phyloP scores from a whole-genome alignment of 2,113 vertebrate genomes.

The Prinia subflava region DNA sequence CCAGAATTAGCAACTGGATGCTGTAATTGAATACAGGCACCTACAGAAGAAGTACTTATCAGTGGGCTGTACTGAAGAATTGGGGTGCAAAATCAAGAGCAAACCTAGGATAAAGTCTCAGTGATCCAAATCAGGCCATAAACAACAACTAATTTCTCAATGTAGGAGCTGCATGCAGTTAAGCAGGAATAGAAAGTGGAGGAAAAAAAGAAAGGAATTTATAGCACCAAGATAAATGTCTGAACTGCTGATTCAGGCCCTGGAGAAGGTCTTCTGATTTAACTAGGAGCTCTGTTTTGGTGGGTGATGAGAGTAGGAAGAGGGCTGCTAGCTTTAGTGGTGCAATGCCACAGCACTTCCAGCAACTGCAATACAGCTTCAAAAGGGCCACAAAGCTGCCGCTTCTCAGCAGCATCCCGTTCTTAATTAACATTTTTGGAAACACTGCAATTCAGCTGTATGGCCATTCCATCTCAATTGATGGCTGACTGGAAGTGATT shows the following conservation, averaged over 20 bases:
- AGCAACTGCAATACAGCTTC: neutral
- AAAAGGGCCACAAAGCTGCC: constrained; percentile 59
- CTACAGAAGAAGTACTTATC: neutral
- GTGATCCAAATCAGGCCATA: neutral
- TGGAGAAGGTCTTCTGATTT: neutral
- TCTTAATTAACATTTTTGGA: constrained; percentile 73
- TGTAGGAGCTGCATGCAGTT: neutral
- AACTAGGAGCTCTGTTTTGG: neutral
- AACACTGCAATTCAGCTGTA: constrained; percentile 66
- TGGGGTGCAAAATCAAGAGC: neutral
- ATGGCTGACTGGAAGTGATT: constrained; percentile 67
- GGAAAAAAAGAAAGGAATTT: neutral
- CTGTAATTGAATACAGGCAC: neutral
- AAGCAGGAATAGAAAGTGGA: neutral
- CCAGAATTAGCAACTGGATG: neutral
- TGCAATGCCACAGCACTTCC: neutral
- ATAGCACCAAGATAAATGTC: neutral
- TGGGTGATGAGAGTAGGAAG: neutral
- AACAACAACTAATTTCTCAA: neutral
- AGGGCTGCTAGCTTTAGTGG: neutral
- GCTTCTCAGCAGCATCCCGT: constrained; percentile 11
- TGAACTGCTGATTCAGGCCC: neutral
- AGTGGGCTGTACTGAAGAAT: neutral
- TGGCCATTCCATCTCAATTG: constrained; percentile 66
- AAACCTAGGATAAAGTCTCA: neutral